A percentile compares a stretch with the other conserved stretches of the same genome.
These are phyloP conservation scores for Aphelenchoides besseyi DNA, from an alignment of 1,140 invertebrate species.

Conservation along the genomic window DNA sequence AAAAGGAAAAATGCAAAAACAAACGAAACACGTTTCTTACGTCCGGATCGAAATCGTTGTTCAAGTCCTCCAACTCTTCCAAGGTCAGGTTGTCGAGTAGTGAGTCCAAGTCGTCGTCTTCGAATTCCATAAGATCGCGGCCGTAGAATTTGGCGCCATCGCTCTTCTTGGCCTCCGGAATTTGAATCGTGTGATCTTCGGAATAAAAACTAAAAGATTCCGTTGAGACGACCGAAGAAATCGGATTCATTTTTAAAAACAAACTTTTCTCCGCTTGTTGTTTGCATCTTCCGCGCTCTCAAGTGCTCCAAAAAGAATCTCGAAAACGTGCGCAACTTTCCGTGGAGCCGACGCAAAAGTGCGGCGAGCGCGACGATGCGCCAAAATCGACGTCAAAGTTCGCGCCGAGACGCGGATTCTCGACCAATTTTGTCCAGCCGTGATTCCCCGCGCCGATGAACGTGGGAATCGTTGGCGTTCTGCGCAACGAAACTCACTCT, in stretches of 20 bases:
- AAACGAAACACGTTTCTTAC: constrained; percentile 70
- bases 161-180: constrained; percentile 25
- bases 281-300: too few species aligned
- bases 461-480: too few species aligned
- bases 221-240: not conserved
- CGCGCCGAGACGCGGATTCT: too few species aligned
- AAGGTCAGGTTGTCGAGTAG: constrained; percentile 85
- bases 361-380: too few species aligned
- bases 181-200: constrained; percentile 43
- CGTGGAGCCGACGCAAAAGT: too few species aligned
- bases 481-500: too few species aligned
- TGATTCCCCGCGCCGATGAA: too few species aligned
- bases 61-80: constrained; percentile 92
- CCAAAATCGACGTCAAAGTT: too few species aligned
- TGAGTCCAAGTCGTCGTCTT: constrained; percentile 93
- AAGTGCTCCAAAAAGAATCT: too few species aligned
- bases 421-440: too few species aligned
- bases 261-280: too few species aligned
- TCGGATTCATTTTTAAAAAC: constrained; percentile 24
- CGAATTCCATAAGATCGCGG: constrained; percentile 85
- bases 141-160: constrained; percentile 71
- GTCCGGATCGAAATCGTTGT: constrained; percentile 98
- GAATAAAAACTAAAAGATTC: constrained; percentile 40
- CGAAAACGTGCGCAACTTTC: too few species aligned
- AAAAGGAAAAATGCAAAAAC: constrained; percentile 32